Conservation (phyloP, 2,113 vertebrate genomes). For the Gymnarchus niloticus region DNA sequence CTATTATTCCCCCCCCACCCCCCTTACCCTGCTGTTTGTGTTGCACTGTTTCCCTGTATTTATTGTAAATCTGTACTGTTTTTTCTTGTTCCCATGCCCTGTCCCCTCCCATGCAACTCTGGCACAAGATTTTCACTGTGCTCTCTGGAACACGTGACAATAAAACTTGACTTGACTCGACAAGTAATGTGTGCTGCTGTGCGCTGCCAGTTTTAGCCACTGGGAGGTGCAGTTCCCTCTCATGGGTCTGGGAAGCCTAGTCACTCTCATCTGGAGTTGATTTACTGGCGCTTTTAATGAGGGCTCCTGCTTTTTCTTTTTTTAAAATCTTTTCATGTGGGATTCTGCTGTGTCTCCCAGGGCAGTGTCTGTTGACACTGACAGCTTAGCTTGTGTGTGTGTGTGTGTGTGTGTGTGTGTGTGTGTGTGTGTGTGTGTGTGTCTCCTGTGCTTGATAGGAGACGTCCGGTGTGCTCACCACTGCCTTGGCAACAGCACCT, state of each 20-base stretch:
- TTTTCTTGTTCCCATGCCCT: too few species aligned
- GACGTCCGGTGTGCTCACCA: slow-evolving; percentile 76
- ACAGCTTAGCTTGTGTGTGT: neutral
- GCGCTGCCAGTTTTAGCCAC: neutral
- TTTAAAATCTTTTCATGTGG: neutral
- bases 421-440: neutral
- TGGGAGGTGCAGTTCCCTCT: neutral
- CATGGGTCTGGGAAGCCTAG: neutral
- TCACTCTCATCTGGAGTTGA: neutral
- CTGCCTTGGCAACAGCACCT: slow-evolving; percentile 77
- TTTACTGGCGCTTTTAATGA: neutral
- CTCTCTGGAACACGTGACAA: too few species aligned
- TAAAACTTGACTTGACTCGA: neutral
- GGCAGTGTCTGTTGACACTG: neutral
- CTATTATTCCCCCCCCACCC: too few species aligned
- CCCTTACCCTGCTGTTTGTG: too few species aligned
- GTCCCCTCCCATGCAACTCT: too few species aligned
- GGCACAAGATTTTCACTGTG: too few species aligned
- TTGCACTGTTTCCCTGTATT: too few species aligned
- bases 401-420: neutral
- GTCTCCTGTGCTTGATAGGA: slow-evolving; percentile 50
- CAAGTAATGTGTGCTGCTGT: neutral
- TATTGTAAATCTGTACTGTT: too few species aligned
- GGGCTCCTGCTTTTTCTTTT: neutral
- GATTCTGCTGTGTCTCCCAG: neutral